phyloP scores from a whole-genome alignment of 2,797 vertebrate genomes.

The Orientallactaga sibirica region DNA sequence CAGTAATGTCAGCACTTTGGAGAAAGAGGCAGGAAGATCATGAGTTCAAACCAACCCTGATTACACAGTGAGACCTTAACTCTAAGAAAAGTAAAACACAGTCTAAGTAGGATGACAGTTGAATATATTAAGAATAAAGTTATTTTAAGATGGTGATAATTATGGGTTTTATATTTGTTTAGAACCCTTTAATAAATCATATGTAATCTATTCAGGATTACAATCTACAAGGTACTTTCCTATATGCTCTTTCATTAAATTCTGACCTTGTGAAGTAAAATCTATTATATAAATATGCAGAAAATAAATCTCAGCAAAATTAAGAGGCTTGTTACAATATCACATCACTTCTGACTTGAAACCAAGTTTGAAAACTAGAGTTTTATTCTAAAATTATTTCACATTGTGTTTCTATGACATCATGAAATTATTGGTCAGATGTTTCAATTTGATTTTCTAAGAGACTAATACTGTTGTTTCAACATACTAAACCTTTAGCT shows the following conservation, averaged over 20 bases:
- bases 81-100: background rate
- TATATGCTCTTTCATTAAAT: background rate
- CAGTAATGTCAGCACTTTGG: background rate
- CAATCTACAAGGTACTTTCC: constrained; percentile 11
- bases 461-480: constrained; percentile 33
- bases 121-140: constrained; percentile 34
- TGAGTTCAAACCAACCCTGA: background rate
- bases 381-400: background rate
- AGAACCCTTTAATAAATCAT: background rate
- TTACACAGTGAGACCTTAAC: background rate
- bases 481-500: constrained; percentile 41
- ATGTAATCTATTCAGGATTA: background rate
- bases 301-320: constrained; percentile 36
- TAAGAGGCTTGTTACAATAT: constrained; percentile 39
- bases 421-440: background rate
- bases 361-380: constrained; percentile 16
- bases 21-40: background rate
- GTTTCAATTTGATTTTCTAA: constrained; percentile 40
- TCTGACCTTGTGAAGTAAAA: constrained; percentile 26
- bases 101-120: constrained; percentile 1
- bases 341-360: constrained; percentile 10
- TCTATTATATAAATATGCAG: constrained; percentile 27
- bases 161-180: constrained; percentile 9
- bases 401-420: background rate
- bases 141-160: background rate